Evolutionary conservation across 1,140 invertebrate species (phyloP).

Genomic region (Agrypnia vestita): DNA sequence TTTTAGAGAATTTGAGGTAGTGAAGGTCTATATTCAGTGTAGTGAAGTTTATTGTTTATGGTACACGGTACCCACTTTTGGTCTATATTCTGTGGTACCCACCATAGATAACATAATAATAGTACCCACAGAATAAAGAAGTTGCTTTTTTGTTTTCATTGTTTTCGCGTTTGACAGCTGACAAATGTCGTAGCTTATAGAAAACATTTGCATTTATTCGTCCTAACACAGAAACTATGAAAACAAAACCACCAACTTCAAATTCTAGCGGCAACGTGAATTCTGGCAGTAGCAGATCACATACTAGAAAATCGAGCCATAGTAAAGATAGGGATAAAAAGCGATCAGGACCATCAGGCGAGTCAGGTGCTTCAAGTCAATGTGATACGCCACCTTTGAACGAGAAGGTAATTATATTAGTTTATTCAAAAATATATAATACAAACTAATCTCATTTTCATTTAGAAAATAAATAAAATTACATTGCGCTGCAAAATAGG

Average conservation of each 20-base stretch:
- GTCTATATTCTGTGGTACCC: no score
- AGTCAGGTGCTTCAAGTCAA: conserved; percentile 70
- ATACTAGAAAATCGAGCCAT: conserved; percentile 37
- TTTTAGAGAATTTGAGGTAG: no score
- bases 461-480: no score
- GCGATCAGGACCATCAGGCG: conserved; percentile 63
- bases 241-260: conserved; percentile 42
- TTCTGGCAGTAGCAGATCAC: conserved; percentile 42
- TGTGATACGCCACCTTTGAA: conserved; percentile 70
- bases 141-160: background rate
- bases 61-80: no score
- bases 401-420: conserved; percentile 66
- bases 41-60: no score
- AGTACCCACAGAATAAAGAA: no score
- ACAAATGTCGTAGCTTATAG: background rate
- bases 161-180: conserved; percentile 30
- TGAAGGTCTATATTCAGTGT: no score
- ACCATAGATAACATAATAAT: no score
- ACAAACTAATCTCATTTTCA: no score
- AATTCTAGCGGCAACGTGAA: conserved; percentile 37
- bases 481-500: no score
- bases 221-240: conserved; percentile 26
- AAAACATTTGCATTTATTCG: background rate
- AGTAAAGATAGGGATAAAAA: conserved; percentile 67
- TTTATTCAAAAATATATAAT: background rate